Conservation (phyloP, 2,888 invertebrate genomes). For the Stenotaenia linearis region DNA sequence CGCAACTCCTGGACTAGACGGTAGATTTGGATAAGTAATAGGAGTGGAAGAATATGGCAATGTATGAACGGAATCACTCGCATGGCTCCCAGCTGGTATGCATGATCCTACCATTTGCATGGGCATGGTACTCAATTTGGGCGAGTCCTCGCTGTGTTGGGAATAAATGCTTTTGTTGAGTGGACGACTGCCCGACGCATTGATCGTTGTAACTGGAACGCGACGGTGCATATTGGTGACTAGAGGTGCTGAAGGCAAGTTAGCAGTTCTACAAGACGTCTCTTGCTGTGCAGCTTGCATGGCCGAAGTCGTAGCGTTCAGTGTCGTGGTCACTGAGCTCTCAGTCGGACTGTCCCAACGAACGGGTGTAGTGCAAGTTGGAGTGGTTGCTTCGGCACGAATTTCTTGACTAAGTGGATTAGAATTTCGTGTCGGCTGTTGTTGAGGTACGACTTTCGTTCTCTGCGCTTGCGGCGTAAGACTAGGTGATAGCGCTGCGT, state of each 20-base stretch:
- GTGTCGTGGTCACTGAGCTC: background rate
- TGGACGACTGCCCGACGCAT: background rate
- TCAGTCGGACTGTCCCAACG: background rate
- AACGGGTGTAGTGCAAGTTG: background rate
- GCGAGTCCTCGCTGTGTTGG: background rate
- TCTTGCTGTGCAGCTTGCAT: background rate
- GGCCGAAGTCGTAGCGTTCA: background rate
- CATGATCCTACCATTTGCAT: background rate
- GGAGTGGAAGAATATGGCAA: slow-evolving; percentile 7
- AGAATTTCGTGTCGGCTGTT: slow-evolving; percentile 14
- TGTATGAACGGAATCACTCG: background rate
- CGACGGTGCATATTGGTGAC: background rate
- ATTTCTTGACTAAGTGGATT: background rate
- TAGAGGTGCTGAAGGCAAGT: background rate
- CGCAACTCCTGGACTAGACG: slow-evolving; percentile 33
- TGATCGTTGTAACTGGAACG: background rate
- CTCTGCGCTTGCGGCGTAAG: background rate
- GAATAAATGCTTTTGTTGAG: background rate
- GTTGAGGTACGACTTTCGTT: background rate
- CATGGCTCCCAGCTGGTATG: background rate
- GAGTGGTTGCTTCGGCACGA: background rate
- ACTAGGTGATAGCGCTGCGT: background rate
- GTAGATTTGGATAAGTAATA: slow-evolving; percentile 28
- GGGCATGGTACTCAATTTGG: background rate
- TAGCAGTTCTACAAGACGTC: background rate